Conservation (phyloP, 2,888 invertebrate genomes). For the Myathropa florea region DNA sequence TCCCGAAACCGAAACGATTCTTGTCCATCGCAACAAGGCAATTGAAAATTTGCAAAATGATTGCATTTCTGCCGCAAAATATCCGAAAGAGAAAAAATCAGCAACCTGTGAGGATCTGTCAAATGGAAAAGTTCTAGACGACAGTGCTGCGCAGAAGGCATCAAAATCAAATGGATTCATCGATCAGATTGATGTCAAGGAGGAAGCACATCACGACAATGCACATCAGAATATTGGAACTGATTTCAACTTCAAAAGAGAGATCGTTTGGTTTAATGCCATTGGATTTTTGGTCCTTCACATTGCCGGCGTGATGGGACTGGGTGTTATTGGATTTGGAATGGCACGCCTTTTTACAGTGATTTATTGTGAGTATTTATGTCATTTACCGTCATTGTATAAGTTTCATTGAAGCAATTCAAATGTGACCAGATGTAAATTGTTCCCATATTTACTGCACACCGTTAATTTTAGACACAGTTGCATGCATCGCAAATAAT, state of each 20-base stretch:
- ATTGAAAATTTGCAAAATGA: constrained; percentile 52
- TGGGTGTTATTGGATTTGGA: constrained; percentile 39
- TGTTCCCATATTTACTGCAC: no score
- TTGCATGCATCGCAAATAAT: no score
- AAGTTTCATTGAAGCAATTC: no score
- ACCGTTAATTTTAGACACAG: no score
- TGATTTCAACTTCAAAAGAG: constrained; percentile 81
- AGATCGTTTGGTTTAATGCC: constrained; percentile 85
- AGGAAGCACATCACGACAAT: constrained; percentile 50
- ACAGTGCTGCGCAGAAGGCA: constrained; percentile 28
- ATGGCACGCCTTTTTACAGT: constrained; percentile 28
- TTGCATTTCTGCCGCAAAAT: constrained; percentile 41
- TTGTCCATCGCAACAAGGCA: constrained; percentile 65
- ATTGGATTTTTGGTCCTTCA: constrained; percentile 84
- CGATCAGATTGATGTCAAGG: constrained; percentile 42
- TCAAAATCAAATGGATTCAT: constrained; percentile 52
- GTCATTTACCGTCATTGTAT: neutral
- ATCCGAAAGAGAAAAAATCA: constrained; percentile 49
- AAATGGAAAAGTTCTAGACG: constrained; percentile 56
- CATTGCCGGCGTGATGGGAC: constrained; percentile 77
- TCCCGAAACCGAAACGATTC: constrained; percentile 71
- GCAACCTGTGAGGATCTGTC: constrained; percentile 44
- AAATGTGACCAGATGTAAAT: no score
- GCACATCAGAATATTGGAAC: constrained; percentile 80
- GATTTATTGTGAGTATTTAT: constrained; percentile 54